A percentile compares a stretch with the other conserved stretches of the same genome.
Evolutionary conservation across 2,797 vertebrate species (phyloP).

Genomic region (Halcyon smyrnensis): DNA sequence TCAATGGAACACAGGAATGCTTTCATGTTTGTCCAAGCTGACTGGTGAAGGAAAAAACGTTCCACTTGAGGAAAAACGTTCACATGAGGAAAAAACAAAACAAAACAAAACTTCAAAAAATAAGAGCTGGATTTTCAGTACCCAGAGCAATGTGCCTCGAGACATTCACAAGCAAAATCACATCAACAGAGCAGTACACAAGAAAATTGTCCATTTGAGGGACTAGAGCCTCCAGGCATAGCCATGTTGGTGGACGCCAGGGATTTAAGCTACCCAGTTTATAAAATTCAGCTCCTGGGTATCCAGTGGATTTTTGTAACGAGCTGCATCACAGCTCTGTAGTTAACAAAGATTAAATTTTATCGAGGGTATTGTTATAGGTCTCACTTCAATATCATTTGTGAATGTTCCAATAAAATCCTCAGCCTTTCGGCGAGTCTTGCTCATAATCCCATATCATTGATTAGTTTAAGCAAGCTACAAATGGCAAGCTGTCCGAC

Average conservation of each 20-base stretch:
- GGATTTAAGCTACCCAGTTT: not conserved
- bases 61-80: no score
- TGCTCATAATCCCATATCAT: not conserved
- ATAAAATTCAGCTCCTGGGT: not conserved
- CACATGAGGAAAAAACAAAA: no score
- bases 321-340: not conserved
- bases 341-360: constrained; percentile 21
- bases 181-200: not conserved
- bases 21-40: constrained; percentile 22
- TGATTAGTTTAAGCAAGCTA: constrained; percentile 35
- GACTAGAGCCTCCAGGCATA: not conserved
- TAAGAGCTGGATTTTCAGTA: not conserved
- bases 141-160: not conserved
- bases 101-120: not conserved
- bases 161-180: not conserved
- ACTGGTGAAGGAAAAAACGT: not conserved
- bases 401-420: not conserved
- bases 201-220: not conserved
- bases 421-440: not conserved
- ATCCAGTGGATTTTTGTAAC: not conserved
- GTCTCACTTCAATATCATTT: constrained; percentile 5
- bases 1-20: not conserved
- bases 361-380: not conserved
- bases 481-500: not conserved
- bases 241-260: not conserved